Evolutionary conservation across 2,888 invertebrate genomes (phyloP), one percentile per base, ranked within the genome.

Genomic region (Acleris cristana): DNA sequence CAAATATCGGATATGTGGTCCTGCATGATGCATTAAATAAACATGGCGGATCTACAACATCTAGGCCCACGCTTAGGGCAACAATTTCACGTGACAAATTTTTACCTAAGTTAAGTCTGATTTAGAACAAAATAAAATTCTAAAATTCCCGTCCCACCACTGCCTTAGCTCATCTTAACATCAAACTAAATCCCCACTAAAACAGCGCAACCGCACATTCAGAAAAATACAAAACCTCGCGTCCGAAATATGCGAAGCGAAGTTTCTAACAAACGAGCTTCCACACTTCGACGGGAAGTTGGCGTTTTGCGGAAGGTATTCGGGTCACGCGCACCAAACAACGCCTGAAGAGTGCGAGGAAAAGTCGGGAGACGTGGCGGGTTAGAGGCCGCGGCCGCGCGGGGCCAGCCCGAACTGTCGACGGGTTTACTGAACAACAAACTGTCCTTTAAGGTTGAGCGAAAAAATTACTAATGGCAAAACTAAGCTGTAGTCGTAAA

Each of bases 241-340:
- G 49, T 14, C 26, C 44, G 16, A 55, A 58, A 34, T 54, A 57
- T 21, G 48, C 44, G 8, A 16, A 66, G 57, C 44, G 23, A 51
- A 60, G 30, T 54, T 59, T 14, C 55, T 30, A 30, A 61, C 58
- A 64, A 64, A 63, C 64, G 58, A 52, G 53, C 59, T 52, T 26
- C 30, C 34, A 57, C 57, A 23, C 45, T 57, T 57, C 57, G 30
- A 54, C 59, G 21, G 58, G 58, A 49, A 59, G 63, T 44, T 12
- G 49, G 53, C 40, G 49, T 54, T 62, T 59, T 64, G 54, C 58
- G 44, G 34, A 45, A 3, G 60, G 45, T 54, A 71, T 71, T 70
- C 69, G 40, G 63, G 70, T 68, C 71, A 71, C 71, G 71, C 49
- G 59, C 54, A 30, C 57, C 45, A 69, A 70, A 70, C 70, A 70